Evolutionary conservation across 2,888 invertebrate genomes (phyloP).

Genomic region (Brachynemurus nebulosus): DNA sequence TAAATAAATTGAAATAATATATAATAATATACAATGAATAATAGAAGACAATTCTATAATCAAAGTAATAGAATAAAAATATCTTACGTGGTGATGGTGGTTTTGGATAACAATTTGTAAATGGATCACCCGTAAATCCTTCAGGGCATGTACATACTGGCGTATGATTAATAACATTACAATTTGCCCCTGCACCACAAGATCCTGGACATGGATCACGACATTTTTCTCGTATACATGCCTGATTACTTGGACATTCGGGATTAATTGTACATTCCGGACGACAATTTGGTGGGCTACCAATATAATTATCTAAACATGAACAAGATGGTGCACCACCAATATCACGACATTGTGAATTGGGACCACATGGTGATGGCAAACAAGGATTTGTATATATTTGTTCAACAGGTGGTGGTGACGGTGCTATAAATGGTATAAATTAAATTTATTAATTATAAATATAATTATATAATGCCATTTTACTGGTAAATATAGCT

Average conservation of each 20-base stretch:
- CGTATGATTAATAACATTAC: constrained; percentile 58
- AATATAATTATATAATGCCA: not conserved
- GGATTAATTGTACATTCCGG: constrained; percentile 62
- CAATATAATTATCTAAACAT: constrained; percentile 52
- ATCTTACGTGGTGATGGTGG: constrained; percentile 35
- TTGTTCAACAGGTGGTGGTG: constrained; percentile 18
- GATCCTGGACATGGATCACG: constrained; percentile 61
- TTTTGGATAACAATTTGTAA: constrained; percentile 44
- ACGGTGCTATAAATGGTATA: constrained; percentile 16
- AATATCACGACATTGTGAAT: constrained; percentile 44
- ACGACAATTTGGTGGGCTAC: constrained; percentile 59
- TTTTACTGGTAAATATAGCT: constrained; percentile 21
- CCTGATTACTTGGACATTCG: constrained; percentile 53
- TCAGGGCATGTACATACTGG: constrained; percentile 57
- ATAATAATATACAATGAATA: not conserved
- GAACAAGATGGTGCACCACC: constrained; percentile 41
- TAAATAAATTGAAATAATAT: not conserved
- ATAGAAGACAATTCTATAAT: not conserved
- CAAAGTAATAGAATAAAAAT: not conserved
- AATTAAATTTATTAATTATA: not conserved
- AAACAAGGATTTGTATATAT: constrained; percentile 42
- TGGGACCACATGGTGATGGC: constrained; percentile 59
- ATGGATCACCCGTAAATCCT: constrained; percentile 64
- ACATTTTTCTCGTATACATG: constrained; percentile 59
- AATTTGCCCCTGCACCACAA: constrained; percentile 57